Conservation (phyloP, 1,140 invertebrate genomes). For the Druon quercuslanigerum region DNA sequence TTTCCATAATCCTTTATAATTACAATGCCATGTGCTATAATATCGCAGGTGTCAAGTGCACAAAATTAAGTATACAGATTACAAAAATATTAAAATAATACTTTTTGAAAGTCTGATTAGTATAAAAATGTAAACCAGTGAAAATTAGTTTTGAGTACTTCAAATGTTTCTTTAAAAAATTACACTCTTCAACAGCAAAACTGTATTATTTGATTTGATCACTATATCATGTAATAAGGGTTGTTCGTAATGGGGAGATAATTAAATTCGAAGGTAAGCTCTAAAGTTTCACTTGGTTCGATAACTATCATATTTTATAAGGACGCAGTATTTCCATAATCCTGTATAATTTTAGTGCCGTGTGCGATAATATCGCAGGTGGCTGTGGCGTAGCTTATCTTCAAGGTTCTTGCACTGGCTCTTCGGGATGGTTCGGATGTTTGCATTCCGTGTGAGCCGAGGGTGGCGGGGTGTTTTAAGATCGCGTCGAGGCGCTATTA, state of each 20-base stretch:
- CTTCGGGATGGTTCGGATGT: background rate
- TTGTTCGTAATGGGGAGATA: background rate
- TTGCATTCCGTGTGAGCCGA: slow-evolving; percentile 13
- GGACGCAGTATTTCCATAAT: slow-evolving; percentile 15
- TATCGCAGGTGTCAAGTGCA: too few species aligned
- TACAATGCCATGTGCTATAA: too few species aligned
- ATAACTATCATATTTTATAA: slow-evolving; percentile 27
- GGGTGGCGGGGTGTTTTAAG: slow-evolving; percentile 3
- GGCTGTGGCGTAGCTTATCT: slow-evolving; percentile 24
- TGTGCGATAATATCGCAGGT: slow-evolving; percentile 29
- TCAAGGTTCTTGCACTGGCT: slow-evolving; percentile 8
- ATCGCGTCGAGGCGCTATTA: slow-evolving; percentile 24
- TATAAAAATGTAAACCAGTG: too few species aligned
- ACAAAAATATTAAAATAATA: too few species aligned
- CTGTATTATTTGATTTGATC: too few species aligned
- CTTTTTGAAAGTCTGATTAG: too few species aligned
- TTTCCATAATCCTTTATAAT: too few species aligned
- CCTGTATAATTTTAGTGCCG: slow-evolving; percentile 22
- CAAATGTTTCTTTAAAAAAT: too few species aligned
- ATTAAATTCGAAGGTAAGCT: background rate
- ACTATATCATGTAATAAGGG: too few species aligned
- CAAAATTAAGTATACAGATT: too few species aligned
- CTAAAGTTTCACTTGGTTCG: slow-evolving; percentile 20
- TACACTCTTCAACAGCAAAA: too few species aligned
- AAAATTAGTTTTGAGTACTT: too few species aligned